Evolutionary conservation across 1,140 invertebrate species (phyloP), one percentile per base, ranked within the genome.

Genomic region (Polyergus mexicanus): DNA sequence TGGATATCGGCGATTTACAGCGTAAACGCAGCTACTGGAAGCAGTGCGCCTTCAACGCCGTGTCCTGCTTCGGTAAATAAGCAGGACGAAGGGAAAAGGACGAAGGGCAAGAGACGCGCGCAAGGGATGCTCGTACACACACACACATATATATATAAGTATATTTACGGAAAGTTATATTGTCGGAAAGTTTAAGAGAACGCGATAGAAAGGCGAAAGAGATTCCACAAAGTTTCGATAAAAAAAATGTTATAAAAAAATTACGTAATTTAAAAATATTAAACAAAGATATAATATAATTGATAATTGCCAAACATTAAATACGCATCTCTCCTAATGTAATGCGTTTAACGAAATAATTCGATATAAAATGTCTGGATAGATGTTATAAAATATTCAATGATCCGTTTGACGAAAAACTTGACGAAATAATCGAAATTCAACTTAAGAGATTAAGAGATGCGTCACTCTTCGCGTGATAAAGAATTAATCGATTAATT

Each of bases 21-120:
- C 95, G 95, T 58, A 97, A 96, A 76, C 93, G 96, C 28, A 96
- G 95, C 75, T 96, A 96, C 89, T 97, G 96, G 96, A 96, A 96
- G 86, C 96, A 96, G 85, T 97, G 96, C 88, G 96, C 96, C 47
- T 96, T 96, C 94, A 97, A 97, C 91, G 96, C 96, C 0, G 96
- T 97, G 41, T 96, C 96, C 58, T 97, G 96, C 91, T 97, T 96
- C 86, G 96, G 96, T 80, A 95, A 96, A 87, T 93, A 93, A 58
- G 16, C 16, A n/a, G 63, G 44, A 44, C 4, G 38, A 19, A 32
- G 10, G 44, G 10, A 41, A 35, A 81, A 13, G 0, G 10, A 13
- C 41, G 10, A 44, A 25, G n/a, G 38, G 13, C 41, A n/a, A 72
- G 66, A 54, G 38, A 44, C 13, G 51, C n/a, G 19, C 28, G 41